phyloP scores from a whole-genome alignment of 1,140 invertebrate genomes.

The Anastrepha ludens region DNA sequence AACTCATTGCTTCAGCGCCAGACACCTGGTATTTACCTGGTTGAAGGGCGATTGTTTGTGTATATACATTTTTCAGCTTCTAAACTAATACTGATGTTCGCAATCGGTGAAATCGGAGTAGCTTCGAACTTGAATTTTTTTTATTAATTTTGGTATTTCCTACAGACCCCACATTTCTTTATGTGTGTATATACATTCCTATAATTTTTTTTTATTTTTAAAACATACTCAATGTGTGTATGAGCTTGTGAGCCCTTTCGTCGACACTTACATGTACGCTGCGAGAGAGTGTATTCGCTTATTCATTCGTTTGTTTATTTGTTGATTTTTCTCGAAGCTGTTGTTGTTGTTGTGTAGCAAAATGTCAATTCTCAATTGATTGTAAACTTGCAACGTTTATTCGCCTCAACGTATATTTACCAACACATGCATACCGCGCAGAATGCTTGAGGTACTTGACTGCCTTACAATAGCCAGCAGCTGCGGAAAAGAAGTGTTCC shows the following conservation, averaged over 20 bases:
- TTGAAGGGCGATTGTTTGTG: too few species aligned
- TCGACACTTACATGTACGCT: background rate
- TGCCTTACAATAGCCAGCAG: background rate
- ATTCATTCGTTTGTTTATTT: constrained; percentile 31
- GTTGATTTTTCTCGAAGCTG: background rate
- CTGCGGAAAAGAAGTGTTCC: background rate
- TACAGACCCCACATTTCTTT: background rate
- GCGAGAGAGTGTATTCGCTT: background rate
- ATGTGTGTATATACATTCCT: background rate
- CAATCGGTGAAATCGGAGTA: too few species aligned
- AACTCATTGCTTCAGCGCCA: too few species aligned
- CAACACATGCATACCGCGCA: background rate
- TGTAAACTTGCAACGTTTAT: constrained; percentile 43
- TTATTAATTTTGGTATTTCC: too few species aligned
- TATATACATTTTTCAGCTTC: too few species aligned
- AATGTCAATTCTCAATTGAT: constrained; percentile 48
- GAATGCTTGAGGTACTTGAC: background rate
- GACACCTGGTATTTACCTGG: too few species aligned
- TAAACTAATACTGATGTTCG: too few species aligned
- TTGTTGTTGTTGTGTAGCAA: background rate
- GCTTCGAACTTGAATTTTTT: too few species aligned
- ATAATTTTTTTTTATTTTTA: background rate
- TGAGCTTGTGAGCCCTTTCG: background rate
- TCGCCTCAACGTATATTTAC: background rate
- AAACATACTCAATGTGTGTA: background rate